Evolutionary conservation across 1,140 invertebrate genomes (phyloP).

Genomic region (Monomorium pharaonis): DNA sequence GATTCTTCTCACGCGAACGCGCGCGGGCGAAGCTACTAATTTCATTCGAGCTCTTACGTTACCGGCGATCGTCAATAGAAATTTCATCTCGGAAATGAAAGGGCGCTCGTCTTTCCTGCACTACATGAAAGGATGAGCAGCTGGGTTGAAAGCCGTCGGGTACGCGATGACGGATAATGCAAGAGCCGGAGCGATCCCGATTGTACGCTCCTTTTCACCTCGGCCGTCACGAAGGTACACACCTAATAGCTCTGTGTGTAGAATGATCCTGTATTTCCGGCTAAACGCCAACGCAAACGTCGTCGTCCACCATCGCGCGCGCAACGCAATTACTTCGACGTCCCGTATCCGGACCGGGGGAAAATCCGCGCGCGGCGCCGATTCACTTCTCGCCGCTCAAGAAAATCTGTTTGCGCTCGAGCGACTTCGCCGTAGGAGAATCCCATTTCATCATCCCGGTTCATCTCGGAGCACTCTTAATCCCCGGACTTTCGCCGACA

Average conservation of each 20-base stretch:
- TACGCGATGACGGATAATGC: conserved; percentile 51
- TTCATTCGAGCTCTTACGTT: conserved; percentile 22
- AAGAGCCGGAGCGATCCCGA: conserved; percentile 28
- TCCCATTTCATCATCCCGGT: background rate
- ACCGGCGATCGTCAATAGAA: conserved; percentile 31
- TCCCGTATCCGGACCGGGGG: background rate
- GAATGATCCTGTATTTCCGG: conserved; percentile 29
- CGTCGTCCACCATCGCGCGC: conserved; percentile 21
- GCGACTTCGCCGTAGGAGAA: background rate
- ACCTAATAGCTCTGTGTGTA: conserved; percentile 49
- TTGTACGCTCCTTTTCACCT: conserved; percentile 42
- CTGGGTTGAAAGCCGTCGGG: background rate
- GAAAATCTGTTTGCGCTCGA: conserved; percentile 9
- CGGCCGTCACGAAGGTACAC: conserved; percentile 8
- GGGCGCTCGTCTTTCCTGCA: background rate
- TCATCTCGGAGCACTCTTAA: background rate
- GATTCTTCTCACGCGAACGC: conserved; percentile 7
- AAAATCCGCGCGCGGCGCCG: background rate
- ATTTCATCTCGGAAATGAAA: conserved; percentile 62
- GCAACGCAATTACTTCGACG: conserved; percentile 65
- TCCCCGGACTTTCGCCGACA: background rate
- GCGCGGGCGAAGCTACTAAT: conserved; percentile 11
- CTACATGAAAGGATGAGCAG: conserved; percentile 21
- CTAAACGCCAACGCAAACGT: conserved; percentile 31
- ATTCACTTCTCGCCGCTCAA: background rate